These are phyloP conservation scores for Pomatostomus ruficeps DNA, from an alignment of 2,113 vertebrate species.

Conservation along the genomic window DNA sequence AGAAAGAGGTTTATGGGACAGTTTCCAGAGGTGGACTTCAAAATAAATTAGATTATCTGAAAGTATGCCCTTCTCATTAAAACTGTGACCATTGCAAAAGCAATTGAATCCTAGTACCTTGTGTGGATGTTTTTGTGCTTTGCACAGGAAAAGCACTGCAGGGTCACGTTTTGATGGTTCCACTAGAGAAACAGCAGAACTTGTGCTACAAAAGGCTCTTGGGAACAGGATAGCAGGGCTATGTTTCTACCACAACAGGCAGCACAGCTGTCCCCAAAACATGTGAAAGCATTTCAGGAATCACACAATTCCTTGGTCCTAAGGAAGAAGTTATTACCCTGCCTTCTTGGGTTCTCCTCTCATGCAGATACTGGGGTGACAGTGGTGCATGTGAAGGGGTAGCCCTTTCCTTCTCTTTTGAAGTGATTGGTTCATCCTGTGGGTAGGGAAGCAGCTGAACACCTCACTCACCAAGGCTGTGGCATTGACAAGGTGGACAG, in stretches of 20 bases:
- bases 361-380: not conserved
- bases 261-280: not conserved
- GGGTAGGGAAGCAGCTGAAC: not conserved
- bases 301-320: not conserved
- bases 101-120: not conserved
- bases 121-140: not conserved
- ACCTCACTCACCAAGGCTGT: not conserved
- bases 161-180: not conserved
- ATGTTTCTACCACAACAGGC: rapidly evolving
- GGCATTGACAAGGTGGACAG: not conserved
- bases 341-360: not conserved
- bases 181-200: not conserved
- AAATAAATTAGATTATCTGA: not conserved
- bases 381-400: rapidly evolving
- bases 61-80: not conserved
- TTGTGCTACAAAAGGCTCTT: not conserved
- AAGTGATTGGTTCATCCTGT: not conserved
- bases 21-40: not conserved
- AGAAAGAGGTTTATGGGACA: not conserved
- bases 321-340: not conserved
- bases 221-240: not conserved
- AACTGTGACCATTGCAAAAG: not conserved
- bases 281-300: not conserved
- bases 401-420: not conserved
- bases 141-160: not conserved